Percentiles rank a stretch among this genome's conserved stretches.
phyloP scores from a whole-genome alignment of 2,797 vertebrate species.

The Fratercula arctica region DNA sequence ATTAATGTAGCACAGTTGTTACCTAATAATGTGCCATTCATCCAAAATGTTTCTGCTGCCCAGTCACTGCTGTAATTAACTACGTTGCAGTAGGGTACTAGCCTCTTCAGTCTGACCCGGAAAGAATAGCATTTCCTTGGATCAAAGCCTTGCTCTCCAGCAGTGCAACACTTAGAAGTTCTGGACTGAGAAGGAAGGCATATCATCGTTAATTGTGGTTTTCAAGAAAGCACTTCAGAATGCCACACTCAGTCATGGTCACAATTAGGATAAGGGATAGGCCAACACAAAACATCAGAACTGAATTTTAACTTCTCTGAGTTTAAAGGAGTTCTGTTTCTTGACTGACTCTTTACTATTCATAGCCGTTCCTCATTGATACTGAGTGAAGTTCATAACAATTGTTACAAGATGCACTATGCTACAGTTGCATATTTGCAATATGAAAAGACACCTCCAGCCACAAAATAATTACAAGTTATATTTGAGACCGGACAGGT shows the following conservation, averaged over 20 bases:
- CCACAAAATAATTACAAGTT: not conserved
- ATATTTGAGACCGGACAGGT: not conserved
- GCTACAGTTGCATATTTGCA: not conserved
- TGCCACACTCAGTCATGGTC: not conserved
- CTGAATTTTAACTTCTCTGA: not conserved
- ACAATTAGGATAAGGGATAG: not conserved
- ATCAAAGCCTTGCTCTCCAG: constrained; percentile 55
- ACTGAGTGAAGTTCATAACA: not conserved
- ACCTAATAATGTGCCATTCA: constrained; percentile 50
- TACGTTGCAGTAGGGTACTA: not conserved
- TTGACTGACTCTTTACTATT: not conserved
- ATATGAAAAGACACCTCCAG: not conserved
- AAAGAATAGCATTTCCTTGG: constrained; percentile 74
- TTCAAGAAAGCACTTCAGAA: not conserved
- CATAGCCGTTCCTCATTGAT: not conserved
- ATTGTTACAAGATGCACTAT: not conserved
- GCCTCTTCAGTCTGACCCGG: constrained; percentile 68
- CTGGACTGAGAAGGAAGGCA: constrained; percentile 45
- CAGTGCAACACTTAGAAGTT: constrained; percentile 32
- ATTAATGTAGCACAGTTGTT: not conserved
- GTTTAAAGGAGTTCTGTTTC: not conserved
- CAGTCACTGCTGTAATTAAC: constrained; percentile 71
- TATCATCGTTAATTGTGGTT: not conserved
- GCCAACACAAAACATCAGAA: not conserved
- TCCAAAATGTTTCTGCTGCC: constrained; percentile 69